Percentiles rank a stretch among this genome's conserved stretches.
phyloP scores from a whole-genome alignment of 1,140 invertebrate genomes.

The Vollenhovia emeryi region DNA sequence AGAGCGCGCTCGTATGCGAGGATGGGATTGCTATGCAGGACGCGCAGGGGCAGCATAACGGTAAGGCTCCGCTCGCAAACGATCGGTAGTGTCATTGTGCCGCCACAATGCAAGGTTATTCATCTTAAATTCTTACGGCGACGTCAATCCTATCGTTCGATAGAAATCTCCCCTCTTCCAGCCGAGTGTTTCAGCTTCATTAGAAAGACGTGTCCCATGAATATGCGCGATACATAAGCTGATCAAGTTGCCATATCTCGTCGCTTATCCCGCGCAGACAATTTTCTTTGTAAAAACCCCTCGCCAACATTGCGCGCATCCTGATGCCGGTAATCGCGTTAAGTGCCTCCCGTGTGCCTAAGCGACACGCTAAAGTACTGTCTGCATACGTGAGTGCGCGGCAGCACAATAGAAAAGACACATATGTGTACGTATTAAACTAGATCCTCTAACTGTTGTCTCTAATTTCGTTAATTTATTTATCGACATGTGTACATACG shows the following conservation, averaged over 20 bases:
- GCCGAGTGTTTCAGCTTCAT: conserved; percentile 74
- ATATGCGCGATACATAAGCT: conserved; percentile 73
- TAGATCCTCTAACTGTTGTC: neutral
- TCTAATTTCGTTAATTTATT: neutral
- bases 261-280: conserved; percentile 75
- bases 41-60: conserved; percentile 82
- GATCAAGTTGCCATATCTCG: conserved; percentile 74
- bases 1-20: conserved; percentile 37
- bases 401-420: neutral
- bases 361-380: neutral
- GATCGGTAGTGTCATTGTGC: conserved; percentile 83
- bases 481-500: neutral
- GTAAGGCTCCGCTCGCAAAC: conserved; percentile 81
- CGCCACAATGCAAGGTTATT: conserved; percentile 85
- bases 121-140: conserved; percentile 84
- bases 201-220: conserved; percentile 76
- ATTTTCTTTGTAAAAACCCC: conserved; percentile 71
- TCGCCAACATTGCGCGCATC: conserved; percentile 51
- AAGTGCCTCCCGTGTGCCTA: conserved; percentile 10
- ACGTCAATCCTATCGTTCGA: conserved; percentile 84
- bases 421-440: neutral
- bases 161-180: conserved; percentile 80
- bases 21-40: conserved; percentile 81
- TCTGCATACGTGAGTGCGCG: neutral
- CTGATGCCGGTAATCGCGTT: conserved; percentile 46